phyloP scores from a whole-genome alignment of 2,797 vertebrate species.

The Poecilia gillii region DNA sequence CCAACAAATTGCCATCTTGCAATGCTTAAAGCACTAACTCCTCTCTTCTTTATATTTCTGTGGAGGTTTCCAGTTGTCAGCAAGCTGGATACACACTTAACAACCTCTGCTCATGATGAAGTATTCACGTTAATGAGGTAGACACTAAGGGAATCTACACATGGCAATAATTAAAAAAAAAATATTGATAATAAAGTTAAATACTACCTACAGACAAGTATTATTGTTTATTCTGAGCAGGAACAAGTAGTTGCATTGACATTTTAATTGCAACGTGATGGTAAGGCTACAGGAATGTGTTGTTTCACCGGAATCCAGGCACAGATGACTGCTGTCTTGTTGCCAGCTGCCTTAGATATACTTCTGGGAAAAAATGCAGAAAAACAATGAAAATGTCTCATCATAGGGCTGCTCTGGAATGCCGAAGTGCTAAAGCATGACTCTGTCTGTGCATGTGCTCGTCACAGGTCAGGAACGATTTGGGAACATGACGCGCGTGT shows the following conservation, averaged over 20 bases:
- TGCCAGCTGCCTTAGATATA: constrained; percentile 34
- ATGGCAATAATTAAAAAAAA: not conserved
- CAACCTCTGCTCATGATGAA: not conserved
- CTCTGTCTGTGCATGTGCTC: constrained; percentile 23
- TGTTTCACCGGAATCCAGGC: constrained; percentile 48
- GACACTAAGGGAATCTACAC: not conserved
- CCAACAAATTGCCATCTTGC: constrained; percentile 6
- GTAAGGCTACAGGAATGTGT: constrained; percentile 67
- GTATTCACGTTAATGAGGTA: constrained; percentile 15
- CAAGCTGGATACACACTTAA: constrained; percentile 7
- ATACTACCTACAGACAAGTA: not conserved
- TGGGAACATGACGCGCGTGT: constrained; percentile 98
- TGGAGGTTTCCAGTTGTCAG: constrained; percentile 13
- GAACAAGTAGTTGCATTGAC: constrained; percentile 52
- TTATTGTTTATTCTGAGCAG: constrained; percentile 10
- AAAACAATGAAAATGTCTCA: constrained; percentile 47
- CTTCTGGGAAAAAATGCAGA: constrained; percentile 24
- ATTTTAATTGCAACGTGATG: constrained; percentile 51
- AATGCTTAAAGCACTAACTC: not conserved
- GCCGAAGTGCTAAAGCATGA: constrained; percentile 7
- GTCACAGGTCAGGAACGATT: constrained; percentile 95
- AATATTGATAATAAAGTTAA: not conserved
- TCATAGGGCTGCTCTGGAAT: constrained; percentile 2
- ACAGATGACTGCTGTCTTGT: constrained; percentile 14
- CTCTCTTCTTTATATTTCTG: constrained; percentile 15